Conservation (phyloP, 2,888 invertebrate genomes). For the Nasonia oneida region DNA sequence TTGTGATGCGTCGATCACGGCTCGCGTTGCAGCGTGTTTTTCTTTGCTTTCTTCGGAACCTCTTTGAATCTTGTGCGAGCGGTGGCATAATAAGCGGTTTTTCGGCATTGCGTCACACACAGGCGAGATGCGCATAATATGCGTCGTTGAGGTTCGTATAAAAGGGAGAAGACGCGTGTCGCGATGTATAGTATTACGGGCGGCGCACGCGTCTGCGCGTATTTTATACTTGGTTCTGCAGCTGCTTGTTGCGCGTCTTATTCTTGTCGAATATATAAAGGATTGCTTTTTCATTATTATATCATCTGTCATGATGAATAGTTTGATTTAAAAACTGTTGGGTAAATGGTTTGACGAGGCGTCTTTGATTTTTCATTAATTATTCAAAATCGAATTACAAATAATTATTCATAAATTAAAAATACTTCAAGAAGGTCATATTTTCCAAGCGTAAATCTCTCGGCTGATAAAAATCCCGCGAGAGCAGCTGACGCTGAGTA, state of each 20-base stretch:
- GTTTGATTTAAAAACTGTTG: background rate
- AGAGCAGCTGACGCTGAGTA: background rate
- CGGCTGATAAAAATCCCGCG: background rate
- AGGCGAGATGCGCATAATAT: background rate
- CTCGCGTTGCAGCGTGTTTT: conserved; percentile 3
- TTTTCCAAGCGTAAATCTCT: background rate
- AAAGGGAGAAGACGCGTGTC: conserved; percentile 35
- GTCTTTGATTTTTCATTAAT: too few relatives aligned
- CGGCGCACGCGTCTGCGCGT: background rate
- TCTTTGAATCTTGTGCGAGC: background rate
- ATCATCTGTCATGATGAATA: background rate
- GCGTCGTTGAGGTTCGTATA: background rate
- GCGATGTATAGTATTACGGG: background rate
- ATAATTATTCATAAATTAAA: too few relatives aligned
- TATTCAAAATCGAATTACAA: too few relatives aligned
- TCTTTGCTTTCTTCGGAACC: background rate
- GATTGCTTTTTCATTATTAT: background rate
- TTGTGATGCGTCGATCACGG: conserved; percentile 33
- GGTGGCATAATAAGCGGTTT: conserved; percentile 65
- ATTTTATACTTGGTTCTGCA: conserved; percentile 24
- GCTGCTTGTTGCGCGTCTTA: conserved; percentile 23
- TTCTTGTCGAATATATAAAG: background rate
- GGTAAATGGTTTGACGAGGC: background rate
- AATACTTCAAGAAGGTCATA: background rate
- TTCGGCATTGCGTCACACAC: conserved; percentile 62